Base-by-base conservation (phyloP, 2,888 invertebrate genomes). In the Ectemnius lituratus region DNA sequence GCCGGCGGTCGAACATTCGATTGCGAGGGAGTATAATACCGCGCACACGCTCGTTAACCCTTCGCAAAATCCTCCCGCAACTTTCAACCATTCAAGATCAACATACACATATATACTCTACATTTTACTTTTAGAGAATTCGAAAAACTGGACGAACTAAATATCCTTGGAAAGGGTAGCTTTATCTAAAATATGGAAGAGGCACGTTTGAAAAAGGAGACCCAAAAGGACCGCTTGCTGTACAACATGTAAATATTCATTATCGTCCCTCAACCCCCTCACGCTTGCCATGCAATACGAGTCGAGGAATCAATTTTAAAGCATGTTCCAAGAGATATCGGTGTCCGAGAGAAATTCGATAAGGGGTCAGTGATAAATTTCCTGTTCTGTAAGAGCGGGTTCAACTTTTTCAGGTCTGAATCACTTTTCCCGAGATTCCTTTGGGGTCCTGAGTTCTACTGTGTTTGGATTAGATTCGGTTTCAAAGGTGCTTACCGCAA, bases 1-100 rank as follows among this genome's bases (percentile, higher is more conserved):
- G 79, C 75, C 67, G 74, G 66, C 16, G 65, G 76, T 63, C 67
- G 52, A 72, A 68, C 62, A 66, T 72, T 78, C 78, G 70, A 79
- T 79, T 62, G 76, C 68, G 70, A 62, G 59, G 67, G 73, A 76
- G 67, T 67, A 64, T 8, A 8, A 37, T 11, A 37, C 37, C 37
- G 37, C 69, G 49, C 61, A 64, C 58, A 62, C 58, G 69, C 74
- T 74, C 78, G 78, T 77, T 77, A 77, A 72, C 77, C 62, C 14
- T 56, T 46, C 62, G 75, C 70, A 69, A 68, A 68, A 70, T 66
- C 49, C 62, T n/a, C 37, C 16, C 18, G 14, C 28, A 56, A 56
- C 70, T 66, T 70, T 75, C 75, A 70, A 70, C 62, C 70, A 18
- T 16, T 8, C 37, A 4, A 8, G 37, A 37, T 37, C 37, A 23